Evolutionary conservation across 1,140 invertebrate genomes (phyloP).

Genomic region (Choristoneura fumiferana): DNA sequence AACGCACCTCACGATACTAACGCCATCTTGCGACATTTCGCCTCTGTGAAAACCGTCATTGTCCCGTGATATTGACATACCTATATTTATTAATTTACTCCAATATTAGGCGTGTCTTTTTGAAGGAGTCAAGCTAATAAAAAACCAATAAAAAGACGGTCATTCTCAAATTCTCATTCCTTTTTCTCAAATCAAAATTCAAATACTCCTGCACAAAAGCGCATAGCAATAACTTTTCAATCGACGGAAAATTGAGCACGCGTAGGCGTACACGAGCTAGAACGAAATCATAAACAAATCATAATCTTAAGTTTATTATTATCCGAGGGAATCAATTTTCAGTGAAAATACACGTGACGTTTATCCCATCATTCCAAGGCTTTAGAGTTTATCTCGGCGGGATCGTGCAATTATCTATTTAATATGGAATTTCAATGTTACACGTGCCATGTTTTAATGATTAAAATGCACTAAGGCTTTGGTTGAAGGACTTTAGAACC

Average conservation of each 20-base stretch:
- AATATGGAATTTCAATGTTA: not conserved
- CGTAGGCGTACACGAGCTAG: constrained; percentile 14
- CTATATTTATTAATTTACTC: too few relatives aligned
- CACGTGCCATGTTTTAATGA: not conserved
- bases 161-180: too few relatives aligned
- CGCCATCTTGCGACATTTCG: too few relatives aligned
- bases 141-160: too few relatives aligned
- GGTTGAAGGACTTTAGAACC: not conserved
- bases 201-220: constrained; percentile 1
- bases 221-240: not conserved
- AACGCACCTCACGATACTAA: too few relatives aligned
- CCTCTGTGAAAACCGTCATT: too few relatives aligned
- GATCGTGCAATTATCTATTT: not conserved
- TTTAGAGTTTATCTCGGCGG: constrained; percentile 1
- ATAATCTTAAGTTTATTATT: not conserved
- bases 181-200: not conserved
- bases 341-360: not conserved
- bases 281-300: not conserved
- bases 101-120: too few relatives aligned
- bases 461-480: not conserved
- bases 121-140: too few relatives aligned
- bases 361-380: not conserved
- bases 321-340: constrained; percentile 1
- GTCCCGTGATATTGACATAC: too few relatives aligned
- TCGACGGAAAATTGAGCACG: not conserved